Conservation (phyloP, 2,888 invertebrate genomes). For the Chloromyia formosa region DNA sequence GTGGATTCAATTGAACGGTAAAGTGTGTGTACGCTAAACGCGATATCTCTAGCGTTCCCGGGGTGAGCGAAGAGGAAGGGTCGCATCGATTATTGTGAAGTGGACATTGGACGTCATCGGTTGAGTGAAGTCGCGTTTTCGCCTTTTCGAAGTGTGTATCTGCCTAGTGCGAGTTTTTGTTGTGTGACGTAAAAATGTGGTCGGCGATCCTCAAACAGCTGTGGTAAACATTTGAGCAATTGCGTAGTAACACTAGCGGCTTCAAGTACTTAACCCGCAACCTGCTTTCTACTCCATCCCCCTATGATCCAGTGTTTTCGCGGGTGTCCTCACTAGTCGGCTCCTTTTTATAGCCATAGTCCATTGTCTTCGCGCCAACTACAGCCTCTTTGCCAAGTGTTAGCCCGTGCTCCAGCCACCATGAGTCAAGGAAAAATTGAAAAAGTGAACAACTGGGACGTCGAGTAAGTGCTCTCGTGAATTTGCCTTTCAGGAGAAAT, state of each 20-base stretch:
- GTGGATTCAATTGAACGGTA: not conserved
- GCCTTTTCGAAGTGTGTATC: not conserved
- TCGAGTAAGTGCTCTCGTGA: slow-evolving; percentile 22
- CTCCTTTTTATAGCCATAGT: not conserved
- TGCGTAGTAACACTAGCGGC: not conserved
- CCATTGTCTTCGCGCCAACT: not conserved
- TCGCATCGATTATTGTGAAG: not conserved
- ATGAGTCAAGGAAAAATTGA: slow-evolving; percentile 16
- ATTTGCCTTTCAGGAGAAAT: not conserved
- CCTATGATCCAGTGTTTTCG: not conserved
- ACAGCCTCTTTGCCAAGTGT: not conserved
- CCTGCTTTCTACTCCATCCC: not conserved
- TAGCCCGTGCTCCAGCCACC: slow-evolving; percentile 4
- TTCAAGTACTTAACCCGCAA: not conserved
- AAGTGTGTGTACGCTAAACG: not conserved
- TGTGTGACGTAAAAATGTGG: not conserved
- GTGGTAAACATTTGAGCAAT: slow-evolving; percentile 25
- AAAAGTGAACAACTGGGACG: slow-evolving; percentile 29
- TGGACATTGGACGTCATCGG: not conserved
- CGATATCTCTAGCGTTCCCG: no score
- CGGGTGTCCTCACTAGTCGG: not conserved
- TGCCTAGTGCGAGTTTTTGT: not conserved
- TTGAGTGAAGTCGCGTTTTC: not conserved
- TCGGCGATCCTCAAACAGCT: slow-evolving; percentile 26
- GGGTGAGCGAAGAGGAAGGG: not conserved